phyloP scores from a whole-genome alignment of 2,888 invertebrate genomes.

The Apamea sordens region DNA sequence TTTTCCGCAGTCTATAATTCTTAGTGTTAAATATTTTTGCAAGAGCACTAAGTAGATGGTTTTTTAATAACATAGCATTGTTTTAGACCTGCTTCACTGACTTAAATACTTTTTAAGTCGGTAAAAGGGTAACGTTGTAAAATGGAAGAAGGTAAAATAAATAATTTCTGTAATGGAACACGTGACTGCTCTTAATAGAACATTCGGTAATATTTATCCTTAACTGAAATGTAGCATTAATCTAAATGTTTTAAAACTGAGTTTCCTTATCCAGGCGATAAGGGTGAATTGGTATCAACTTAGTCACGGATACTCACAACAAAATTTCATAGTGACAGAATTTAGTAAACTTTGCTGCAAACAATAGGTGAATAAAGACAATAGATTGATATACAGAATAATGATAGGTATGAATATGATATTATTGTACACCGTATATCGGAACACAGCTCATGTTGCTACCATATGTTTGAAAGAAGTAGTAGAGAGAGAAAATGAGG shows the following conservation, averaged over 20 bases:
- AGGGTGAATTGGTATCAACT: constrained; percentile 7
- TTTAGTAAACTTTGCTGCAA: constrained; percentile 27
- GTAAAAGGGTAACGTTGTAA: neutral
- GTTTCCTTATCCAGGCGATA: neutral
- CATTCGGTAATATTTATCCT: neutral
- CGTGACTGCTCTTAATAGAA: neutral
- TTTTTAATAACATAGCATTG: constrained; percentile 10
- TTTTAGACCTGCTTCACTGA: neutral
- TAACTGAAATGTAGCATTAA: neutral
- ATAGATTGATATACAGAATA: constrained; percentile 18
- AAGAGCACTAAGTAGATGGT: neutral
- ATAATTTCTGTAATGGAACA: neutral
- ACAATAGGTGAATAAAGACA: constrained; percentile 42
- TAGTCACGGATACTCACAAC: constrained; percentile 28
- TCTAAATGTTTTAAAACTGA: neutral
- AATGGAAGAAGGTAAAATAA: neutral
- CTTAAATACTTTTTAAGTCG: no score
- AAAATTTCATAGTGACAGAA: constrained; percentile 1
- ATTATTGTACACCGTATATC: constrained; percentile 9
- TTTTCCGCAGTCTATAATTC: neutral
- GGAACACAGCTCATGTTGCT: neutral
- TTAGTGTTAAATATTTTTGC: neutral
- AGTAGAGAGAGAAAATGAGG: neutral
- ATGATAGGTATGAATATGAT: no score
- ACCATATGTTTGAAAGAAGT: neutral